Base-by-base conservation (phyloP, 2,113 vertebrate species). In the Entomyzon cyanotis region DNA sequence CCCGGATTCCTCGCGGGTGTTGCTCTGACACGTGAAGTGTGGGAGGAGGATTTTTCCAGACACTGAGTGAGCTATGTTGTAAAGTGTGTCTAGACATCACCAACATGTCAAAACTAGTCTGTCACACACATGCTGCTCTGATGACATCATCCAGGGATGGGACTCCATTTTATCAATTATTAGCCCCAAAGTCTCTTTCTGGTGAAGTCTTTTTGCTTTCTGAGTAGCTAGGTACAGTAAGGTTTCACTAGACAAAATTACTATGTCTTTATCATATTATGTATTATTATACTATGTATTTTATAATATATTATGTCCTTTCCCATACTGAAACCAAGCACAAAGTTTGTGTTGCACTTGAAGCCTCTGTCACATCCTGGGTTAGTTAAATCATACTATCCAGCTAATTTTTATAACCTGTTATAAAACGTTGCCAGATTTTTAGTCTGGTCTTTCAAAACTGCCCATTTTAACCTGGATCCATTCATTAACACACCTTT, bases 31-130 rank as follows among this genome's bases (percentile, higher is more conserved):
- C 44, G 71, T 13, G 8, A 56, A 77, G 81, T 88, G 82, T 89
- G 79, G 90, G 89, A 82, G 80, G 70, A 95, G 69, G 76, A 95
- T 62, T 95, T 84, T 94, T 94, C 71, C 76, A 96, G 94, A 90
- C 55, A 39, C 37, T 12, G 33, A 93, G 14, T 50, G 53, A 93
- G 80, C 56, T 93, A 90, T 94, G 42, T 78, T 79, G 86, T 76
- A 56, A 27, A 85, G 46, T 56, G n/a, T 81, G 94, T 94, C 81
- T 91, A 96, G 94, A 93, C 84, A 93, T 42, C 76, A 89, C n/a
- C 65, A 79, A 39, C 77, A 35, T 92, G 93, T 78, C 83, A 58
- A 86, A 95, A 97, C 73, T 84, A 73, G 89, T 62, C 80, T 87
- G 79, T 65, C 82, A 90, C 15, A 88, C 25, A 90, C 46, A 88